A percentile compares a stretch with the other conserved stretches of the same genome.
Conservation (phyloP, 2,113 vertebrate genomes). For the Trochalopteron elliotii region DNA sequence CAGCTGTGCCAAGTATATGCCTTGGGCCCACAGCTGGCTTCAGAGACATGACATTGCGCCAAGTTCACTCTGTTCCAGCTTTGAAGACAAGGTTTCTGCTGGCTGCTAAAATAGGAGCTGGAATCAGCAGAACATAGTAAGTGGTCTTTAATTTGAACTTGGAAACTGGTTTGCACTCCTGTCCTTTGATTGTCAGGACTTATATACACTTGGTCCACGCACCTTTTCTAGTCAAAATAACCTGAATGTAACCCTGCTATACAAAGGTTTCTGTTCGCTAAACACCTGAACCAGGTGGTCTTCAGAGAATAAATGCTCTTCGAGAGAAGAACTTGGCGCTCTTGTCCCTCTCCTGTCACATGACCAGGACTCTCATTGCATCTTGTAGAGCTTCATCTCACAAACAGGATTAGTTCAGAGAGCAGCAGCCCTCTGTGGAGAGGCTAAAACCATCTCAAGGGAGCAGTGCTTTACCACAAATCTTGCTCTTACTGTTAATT, state of each 20-base stretch:
- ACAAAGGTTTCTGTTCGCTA: not conserved
- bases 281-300: not conserved
- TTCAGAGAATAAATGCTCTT: not conserved
- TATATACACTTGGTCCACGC: accelerated
- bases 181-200: not conserved
- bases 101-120: not conserved
- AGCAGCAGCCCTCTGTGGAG: not conserved
- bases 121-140: not conserved
- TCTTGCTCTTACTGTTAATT: not conserved
- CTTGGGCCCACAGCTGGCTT: not conserved
- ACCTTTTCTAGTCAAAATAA: not conserved
- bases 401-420: not conserved
- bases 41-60: accelerated
- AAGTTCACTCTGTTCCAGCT: not conserved
- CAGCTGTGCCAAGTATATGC: not conserved
- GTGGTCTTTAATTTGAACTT: not conserved
- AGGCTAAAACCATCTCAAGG: not conserved
- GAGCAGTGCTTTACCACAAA: not conserved
- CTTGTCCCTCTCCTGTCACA: not conserved
- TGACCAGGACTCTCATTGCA: not conserved
- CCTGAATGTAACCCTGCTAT: not conserved
- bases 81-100: not conserved
- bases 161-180: not conserved
- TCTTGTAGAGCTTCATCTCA: not conserved
- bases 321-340: not conserved